Evolutionary conservation across 1,140 invertebrate genomes (phyloP).

Genomic region (Drosophila micromelanica): DNA sequence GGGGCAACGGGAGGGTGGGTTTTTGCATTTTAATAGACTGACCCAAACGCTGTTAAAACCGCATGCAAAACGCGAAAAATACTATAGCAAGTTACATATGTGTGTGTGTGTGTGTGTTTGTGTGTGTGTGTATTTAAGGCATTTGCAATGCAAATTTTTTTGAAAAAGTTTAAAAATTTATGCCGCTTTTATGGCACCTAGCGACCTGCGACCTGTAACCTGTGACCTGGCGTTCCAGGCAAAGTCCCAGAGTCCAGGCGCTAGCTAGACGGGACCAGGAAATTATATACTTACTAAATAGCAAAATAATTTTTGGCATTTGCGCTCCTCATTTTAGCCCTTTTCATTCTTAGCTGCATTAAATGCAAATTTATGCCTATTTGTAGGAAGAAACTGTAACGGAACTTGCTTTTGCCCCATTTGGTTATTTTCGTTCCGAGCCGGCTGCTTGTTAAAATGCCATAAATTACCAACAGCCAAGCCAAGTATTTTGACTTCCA

Average conservation of each 20-base stretch:
- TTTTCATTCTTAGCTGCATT: constrained; percentile 65
- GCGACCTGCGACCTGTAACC: constrained; percentile 42
- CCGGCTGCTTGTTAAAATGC: constrained; percentile 71
- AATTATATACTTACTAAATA: constrained; percentile 84
- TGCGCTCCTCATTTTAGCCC: constrained; percentile 50
- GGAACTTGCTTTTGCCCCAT: constrained; percentile 55
- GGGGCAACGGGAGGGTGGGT: not conserved
- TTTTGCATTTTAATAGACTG: constrained; percentile 82
- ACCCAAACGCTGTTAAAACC: constrained; percentile 73
- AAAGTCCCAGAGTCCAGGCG: not conserved
- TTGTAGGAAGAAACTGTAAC: constrained; percentile 71
- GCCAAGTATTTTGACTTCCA: constrained; percentile 19
- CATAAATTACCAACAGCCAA: constrained; percentile 60
- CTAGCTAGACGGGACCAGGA: constrained; percentile 41
- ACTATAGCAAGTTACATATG: constrained; percentile 29
- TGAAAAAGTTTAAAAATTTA: constrained; percentile 75
- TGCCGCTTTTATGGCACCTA: constrained; percentile 79
- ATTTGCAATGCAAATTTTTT: constrained; percentile 79
- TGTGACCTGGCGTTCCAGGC: constrained; percentile 17
- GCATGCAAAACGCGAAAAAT: constrained; percentile 73
- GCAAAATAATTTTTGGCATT: constrained; percentile 78
- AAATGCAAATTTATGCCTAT: constrained; percentile 82
- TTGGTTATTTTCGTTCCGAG: constrained; percentile 14
- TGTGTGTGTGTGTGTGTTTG: constrained; percentile 23
- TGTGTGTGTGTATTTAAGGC: constrained; percentile 24